Percentiles rank a stretch among this genome's conserved stretches.
These are phyloP conservation scores for Idaea dimidiata DNA, from an alignment of 2,888 invertebrate genomes.

Conservation along the genomic window DNA sequence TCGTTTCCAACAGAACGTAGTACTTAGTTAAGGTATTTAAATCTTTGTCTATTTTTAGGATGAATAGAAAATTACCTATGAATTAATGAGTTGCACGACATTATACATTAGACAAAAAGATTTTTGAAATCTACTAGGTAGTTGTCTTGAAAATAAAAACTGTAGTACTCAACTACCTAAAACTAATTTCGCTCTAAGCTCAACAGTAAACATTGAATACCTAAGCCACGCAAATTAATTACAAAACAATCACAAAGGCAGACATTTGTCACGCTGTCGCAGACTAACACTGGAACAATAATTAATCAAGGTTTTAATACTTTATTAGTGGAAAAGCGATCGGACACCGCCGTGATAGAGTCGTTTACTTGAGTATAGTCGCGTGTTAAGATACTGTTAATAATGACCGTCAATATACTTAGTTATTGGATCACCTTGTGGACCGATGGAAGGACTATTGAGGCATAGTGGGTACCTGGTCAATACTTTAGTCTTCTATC, in stretches of 20 bases:
- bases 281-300: background rate
- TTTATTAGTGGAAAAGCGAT: slow-evolving; percentile 17
- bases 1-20: background rate
- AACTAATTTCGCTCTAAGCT: no score
- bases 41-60: background rate
- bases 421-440: slow-evolving; percentile 23
- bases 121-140: no score
- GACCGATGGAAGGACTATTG: background rate
- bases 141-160: no score
- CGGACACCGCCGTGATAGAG: slow-evolving; percentile 21
- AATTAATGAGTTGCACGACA: background rate
- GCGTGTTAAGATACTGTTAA: slow-evolving; percentile 34
- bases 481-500: no score
- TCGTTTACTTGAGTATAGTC: slow-evolving; percentile 22
- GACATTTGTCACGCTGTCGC: background rate
- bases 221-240: background rate
- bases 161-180: no score
- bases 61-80: background rate
- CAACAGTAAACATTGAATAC: no score
- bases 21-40: background rate
- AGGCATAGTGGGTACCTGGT: no score
- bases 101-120: no score
- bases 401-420: slow-evolving; percentile 33
- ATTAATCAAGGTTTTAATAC: slow-evolving; percentile 1
- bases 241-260: background rate